Conservation (phyloP, 35 echinoderm and acorn worm genomes). For the Strongylocentrotus purpuratus region DNA sequence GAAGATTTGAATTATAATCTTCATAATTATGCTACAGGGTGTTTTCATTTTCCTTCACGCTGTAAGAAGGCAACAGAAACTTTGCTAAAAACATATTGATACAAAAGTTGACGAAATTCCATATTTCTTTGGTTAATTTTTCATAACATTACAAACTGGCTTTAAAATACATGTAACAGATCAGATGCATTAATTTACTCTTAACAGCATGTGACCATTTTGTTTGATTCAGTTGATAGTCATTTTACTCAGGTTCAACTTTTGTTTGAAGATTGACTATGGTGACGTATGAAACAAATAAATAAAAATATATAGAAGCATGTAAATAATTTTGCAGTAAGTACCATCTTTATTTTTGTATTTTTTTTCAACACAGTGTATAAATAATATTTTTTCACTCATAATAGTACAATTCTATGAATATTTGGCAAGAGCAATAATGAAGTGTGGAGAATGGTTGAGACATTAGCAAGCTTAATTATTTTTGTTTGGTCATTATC, state of each 20-base stretch:
- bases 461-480: neutral
- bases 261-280: neutral
- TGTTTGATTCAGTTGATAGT: too few species aligned
- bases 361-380: neutral
- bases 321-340: neutral
- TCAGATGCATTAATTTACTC: too few species aligned
- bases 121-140: too few species aligned
- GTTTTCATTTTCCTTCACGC: too few species aligned
- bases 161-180: too few species aligned
- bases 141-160: too few species aligned
- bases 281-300: neutral
- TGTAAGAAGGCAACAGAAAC: too few species aligned
- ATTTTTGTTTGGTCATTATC: neutral
- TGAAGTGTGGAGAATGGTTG: neutral
- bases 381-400: neutral
- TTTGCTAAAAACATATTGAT: too few species aligned
- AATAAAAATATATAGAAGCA: neutral
- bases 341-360: neutral
- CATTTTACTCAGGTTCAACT: neutral
- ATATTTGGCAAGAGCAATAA: slow-evolving; percentile 11
- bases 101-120: too few species aligned
- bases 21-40: too few species aligned
- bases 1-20: too few species aligned
- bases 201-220: too few species aligned
- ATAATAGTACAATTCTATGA: neutral